Evolutionary conservation across 2,113 vertebrate species (phyloP), one percentile per base, ranked within the genome.

Genomic region (Mobula birostris): DNA sequence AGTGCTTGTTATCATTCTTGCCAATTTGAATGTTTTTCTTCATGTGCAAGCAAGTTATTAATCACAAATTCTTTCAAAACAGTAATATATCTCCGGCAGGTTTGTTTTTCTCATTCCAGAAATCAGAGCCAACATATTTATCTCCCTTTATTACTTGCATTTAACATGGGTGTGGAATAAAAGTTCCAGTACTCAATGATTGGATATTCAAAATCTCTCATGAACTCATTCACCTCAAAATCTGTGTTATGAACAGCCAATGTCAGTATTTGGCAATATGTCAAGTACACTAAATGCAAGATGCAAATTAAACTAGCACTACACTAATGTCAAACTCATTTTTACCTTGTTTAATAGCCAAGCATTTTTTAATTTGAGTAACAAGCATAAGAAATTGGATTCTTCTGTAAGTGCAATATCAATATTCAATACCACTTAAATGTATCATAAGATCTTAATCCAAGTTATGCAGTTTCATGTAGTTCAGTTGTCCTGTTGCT

Each of bases 131-230:
- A 93, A 93, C 91, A 93, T 56, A 76, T 70, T 74, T 93, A 93
- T 74, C 70, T 93, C 32, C 36, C 24, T 93, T 93, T 93, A 93
- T 76, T 93, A 76, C 36, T 56, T 93, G 68, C 56, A 93, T 93
- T 93, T 93, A 76, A 93, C 68, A 93, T 93, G 91, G 91, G 91
- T 72, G 91, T 93, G 91, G 91, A 27, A 72, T 93, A 93, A 93
- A 14, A 56, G 91, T 48, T 93, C 32, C 68, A 29, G 66, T 68
- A 92, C 68, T 72, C 90, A 72, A 24, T 93, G 70, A 32, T 29
- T 74, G 8, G 36, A 76, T 93, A 93, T 93, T 93, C 91, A 76
- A 32, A 93, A 76, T 70, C 90, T 93, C 36, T 93, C 24, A 56
- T 19, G 68, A 74, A 93, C 91, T 72, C 66, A 93, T 24, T 93